Evolutionary conservation across 1,140 invertebrate species (phyloP), one percentile per base, ranked within the genome.

Genomic region (Drosophila mauritiana): DNA sequence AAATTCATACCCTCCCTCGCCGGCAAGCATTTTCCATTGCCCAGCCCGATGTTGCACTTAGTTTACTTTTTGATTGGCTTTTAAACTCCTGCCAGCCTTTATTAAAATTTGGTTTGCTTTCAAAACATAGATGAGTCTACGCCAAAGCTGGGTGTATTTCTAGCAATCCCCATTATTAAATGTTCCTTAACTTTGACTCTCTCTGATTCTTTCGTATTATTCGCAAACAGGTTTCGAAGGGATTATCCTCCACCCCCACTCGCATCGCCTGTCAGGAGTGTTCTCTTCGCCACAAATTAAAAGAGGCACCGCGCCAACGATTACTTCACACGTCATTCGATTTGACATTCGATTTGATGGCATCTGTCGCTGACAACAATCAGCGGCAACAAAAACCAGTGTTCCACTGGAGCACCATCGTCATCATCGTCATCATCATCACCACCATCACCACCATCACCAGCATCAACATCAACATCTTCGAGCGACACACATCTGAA

Each of bases 311-410:
- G 37, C 59, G 43, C 34, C 40, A 70, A 34, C 67, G 64, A 70
- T 70, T 70, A 69, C 64, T 67, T 65, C 64, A 39, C 64, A 68
- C 64, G 64, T 68, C 64, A 68, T 67, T 68, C 64, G 46, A 52
- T 52, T 65, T 68, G 64, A 67, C 64, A 68, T 67, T 67, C 64
- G 64, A 68, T 68, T 57, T 40, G 52, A 68, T 34, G 51, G 65
- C 65, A 65, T 70, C 51, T 70, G 67, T 39, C 67, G 22, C 42
- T 34, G 43, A 67, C 52, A 70, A 70, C 63, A 68, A 67, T 27
- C 61, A 51, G 25, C 22, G 6, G 42, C 48, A 34, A 31, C 46
- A 20, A 52, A 12, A 36, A 17, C 22, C 39, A 48, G 22, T 27
- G 25, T 10, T 27, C 12, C 20, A 17, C 34, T n/a, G 34, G 25